Percentiles rank a stretch among this genome's conserved stretches.
Evolutionary conservation across 2,113 vertebrate genomes (phyloP).

Genomic region (Fukomys damarensis): DNA sequence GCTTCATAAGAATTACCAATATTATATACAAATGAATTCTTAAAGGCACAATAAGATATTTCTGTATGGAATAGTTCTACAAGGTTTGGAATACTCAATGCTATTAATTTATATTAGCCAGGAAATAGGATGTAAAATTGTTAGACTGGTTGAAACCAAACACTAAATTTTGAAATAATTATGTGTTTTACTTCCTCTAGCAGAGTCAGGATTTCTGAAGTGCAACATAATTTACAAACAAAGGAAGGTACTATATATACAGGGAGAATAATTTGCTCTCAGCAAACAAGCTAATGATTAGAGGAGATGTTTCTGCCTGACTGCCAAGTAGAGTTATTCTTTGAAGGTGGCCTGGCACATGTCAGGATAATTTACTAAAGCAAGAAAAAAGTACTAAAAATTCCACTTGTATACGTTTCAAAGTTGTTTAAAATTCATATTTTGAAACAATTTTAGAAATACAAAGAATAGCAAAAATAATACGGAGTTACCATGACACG

Average conservation of each 20-base stretch:
- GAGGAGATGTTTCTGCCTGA: not conserved
- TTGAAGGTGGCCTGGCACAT: not conserved
- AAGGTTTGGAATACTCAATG: not conserved
- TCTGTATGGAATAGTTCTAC: not conserved
- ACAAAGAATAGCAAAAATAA: not conserved
- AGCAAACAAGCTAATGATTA: not conserved
- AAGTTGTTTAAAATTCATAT: not conserved
- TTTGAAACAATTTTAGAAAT: not conserved
- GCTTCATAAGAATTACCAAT: not conserved
- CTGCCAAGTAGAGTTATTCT: not conserved
- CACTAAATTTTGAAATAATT: slow-evolving; percentile 50
- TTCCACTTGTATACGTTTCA: not conserved
- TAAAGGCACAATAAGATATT: not conserved
- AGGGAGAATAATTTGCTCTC: slow-evolving; percentile 2
- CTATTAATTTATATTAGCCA: slow-evolving; percentile 65
- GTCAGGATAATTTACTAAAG: not conserved
- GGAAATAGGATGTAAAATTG: slow-evolving; percentile 70
- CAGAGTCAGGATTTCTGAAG: slow-evolving; percentile 61
- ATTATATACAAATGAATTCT: not conserved
- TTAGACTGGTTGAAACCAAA: slow-evolving; percentile 62
- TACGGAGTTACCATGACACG: not conserved
- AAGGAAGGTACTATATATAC: slow-evolving; percentile 49
- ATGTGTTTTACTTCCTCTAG: slow-evolving; percentile 67
- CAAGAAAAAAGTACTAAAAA: not conserved
- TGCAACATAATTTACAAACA: slow-evolving; percentile 25